Evolutionary conservation across 2,888 invertebrate species (phyloP), one percentile per base, ranked within the genome.

Genomic region (Phengaris arion): DNA sequence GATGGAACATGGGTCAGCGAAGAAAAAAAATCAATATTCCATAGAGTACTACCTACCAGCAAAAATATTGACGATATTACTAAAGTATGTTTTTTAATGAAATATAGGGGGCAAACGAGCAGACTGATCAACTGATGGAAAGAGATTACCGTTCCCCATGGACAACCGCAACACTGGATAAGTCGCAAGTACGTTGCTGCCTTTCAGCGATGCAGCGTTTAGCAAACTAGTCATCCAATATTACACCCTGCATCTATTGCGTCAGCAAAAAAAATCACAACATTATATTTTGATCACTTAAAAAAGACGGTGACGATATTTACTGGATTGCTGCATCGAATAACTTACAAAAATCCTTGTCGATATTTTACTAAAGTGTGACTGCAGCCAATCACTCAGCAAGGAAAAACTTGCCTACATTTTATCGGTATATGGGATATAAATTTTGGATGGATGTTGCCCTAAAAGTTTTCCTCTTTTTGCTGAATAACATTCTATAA

Each of bases 351-450:
- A 45, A 35, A 45, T 64, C 64, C 64, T 64, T 64, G 64, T 64
- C 64, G 35, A 64, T 64, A 64, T 64, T 64, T 64, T 13, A 64
- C 35, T 13, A 45, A 64, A 64, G 64, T 64, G 12, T 45, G 35
- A 64, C 64, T 64, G 64, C 64, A 64, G 64, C 64, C 59, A 64
- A 64, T 64, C 64, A 64, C 64, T 64, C 64, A 64, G 64, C 9
- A 64, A 64, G 64, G 35, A 64, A 45, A 64, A 64, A 64, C 12
- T 64, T 45, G 64, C 64, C 64, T 64, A 64, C 35, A 64, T 64
- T 64, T 64, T 64, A 64, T 64, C 35, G 35, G 45, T 59, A 59
- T 22, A 64, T 64, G 35, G 64, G 64, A 64, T 64, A 64, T 64
- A 64, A 45, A 64, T 64, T 64, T 64, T 12, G 64, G 64, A 64